Evolutionary conservation across 2,113 vertebrate genomes (phyloP).

Genomic region (Oncorhynchus keta): DNA sequence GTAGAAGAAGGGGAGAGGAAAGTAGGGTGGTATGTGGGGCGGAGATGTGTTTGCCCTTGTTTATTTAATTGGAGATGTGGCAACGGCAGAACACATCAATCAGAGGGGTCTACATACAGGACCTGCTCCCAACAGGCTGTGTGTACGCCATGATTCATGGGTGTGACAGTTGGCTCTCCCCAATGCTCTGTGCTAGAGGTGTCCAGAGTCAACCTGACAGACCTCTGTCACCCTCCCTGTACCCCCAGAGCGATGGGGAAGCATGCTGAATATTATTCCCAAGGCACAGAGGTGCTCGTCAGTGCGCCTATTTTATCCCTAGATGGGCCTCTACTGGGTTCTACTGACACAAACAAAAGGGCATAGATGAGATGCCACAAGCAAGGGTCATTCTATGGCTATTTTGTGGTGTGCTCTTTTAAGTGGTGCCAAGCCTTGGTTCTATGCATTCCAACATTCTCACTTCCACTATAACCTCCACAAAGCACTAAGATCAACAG

Average conservation of each 20-base stretch:
- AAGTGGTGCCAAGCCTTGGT: slow-evolving; percentile 57
- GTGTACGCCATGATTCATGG: slow-evolving; percentile 54
- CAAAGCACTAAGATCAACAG: not conserved
- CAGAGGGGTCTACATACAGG: slow-evolving; percentile 42
- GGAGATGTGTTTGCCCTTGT: slow-evolving; percentile 36
- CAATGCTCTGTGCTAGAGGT: slow-evolving; percentile 41
- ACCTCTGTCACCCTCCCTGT: slow-evolving; percentile 30
- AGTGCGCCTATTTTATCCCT: slow-evolving; percentile 24
- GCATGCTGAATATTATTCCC: slow-evolving; percentile 38
- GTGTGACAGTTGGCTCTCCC: slow-evolving; percentile 45
- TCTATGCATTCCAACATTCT: slow-evolving; percentile 74
- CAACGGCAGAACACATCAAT: slow-evolving; percentile 70
- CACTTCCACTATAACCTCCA: slow-evolving; percentile 43
- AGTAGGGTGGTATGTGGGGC: slow-evolving; percentile 31
- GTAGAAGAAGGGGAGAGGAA: slow-evolving; percentile 11
- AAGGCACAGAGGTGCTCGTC: slow-evolving; percentile 40
- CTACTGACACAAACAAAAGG: slow-evolving; percentile 38
- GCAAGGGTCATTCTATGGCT: slow-evolving; percentile 25
- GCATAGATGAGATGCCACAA: slow-evolving; percentile 49
- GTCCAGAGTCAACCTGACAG: slow-evolving; percentile 32
- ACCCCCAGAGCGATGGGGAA: slow-evolving; percentile 23
- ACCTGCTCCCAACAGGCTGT: slow-evolving; percentile 35
- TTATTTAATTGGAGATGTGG: slow-evolving; percentile 60
- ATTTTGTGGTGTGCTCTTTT: slow-evolving; percentile 35
- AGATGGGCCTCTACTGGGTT: slow-evolving; percentile 37